Base-by-base conservation (phyloP, 2,888 invertebrate genomes). In the Xestia rhomboidea region DNA sequence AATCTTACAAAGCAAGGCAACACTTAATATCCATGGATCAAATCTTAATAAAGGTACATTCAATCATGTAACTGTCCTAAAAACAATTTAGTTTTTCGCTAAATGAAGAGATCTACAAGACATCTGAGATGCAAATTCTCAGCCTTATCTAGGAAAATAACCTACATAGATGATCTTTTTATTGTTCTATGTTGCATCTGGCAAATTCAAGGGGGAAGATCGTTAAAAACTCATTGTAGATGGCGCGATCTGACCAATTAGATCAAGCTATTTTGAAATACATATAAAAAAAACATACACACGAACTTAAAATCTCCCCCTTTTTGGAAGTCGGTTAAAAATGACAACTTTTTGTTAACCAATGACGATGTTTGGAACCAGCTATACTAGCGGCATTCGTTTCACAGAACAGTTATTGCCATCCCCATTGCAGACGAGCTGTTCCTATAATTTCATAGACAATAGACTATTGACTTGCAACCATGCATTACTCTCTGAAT, bases 401-500 rank as follows among this genome's bases (percentile, higher is more conserved):
- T 57, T 27, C 27, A 27, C 57, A 57, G 57, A n/a, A n/a, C n/a
- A n/a, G n/a, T n/a, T n/a, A n/a, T 27, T 27, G 18, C 27, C 18
- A 77, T 24, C 24, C 2, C 10, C 2, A 62, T 44, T 63, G 18
- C 4, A 69, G 2, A 49, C 13, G 0, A n/a, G 54, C 11, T 46
- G n/a, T 44, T 57, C 44, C 21, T 41, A 57, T 15, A 30, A 46
- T 76, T 64, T 44, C 41, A 67, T 62, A 64, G 49, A 73, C 79
- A 72, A 83, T 73, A 27, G 60, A 27, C 73, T 68, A 84, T 73
- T 60, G 73, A 73, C 66, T 46, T 66, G 41, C 57, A 69, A 69
- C 69, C 34, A 67, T 8, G 7, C 27, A 62, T 79, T 78, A 79
- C 57, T 49, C 15, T 38, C 30, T 69, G 7, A 73, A 73, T 69